These are phyloP conservation scores for Parnassius glacialis DNA, from an alignment of 2,888 invertebrate species.

Conservation along the genomic window DNA sequence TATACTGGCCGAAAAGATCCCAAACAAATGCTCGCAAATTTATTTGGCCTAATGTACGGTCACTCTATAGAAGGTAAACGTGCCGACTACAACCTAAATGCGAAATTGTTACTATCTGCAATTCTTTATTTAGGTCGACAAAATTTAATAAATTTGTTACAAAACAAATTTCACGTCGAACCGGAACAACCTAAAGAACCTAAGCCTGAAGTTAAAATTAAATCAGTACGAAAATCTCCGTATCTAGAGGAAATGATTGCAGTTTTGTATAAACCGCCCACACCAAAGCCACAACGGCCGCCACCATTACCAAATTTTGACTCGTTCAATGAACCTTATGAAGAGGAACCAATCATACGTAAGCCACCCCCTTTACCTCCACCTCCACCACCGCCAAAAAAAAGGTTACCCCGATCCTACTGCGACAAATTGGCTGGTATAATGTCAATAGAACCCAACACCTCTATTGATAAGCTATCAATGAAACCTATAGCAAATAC, in stretches of 20 bases:
- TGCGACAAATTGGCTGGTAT: conserved; percentile 63
- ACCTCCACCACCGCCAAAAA: conserved; percentile 64
- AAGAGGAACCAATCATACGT: conserved; percentile 50
- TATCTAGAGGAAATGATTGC: conserved; percentile 61
- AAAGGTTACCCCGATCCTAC: conserved; percentile 47
- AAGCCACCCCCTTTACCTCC: conserved; percentile 55
- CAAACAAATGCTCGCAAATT: conserved; percentile 62
- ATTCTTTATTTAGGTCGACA: conserved; percentile 64
- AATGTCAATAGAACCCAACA: conserved; percentile 41
- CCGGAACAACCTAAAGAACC: conserved; percentile 29
- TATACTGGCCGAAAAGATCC: conserved; percentile 54
- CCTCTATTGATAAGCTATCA: conserved; percentile 37
- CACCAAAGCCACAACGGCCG: conserved; percentile 41
- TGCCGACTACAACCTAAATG: conserved; percentile 53
- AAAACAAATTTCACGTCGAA: conserved; percentile 53
- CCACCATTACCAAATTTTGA: conserved; percentile 61
- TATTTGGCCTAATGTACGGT: conserved; percentile 54
- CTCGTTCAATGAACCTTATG: conserved; percentile 57
- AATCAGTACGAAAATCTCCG: conserved; percentile 49
- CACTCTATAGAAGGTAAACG: conserved; percentile 56
- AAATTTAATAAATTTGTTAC: conserved; percentile 49
- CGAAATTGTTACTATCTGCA: conserved; percentile 57
- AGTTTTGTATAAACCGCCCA: conserved; percentile 46
- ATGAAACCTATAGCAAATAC: conserved; percentile 39
- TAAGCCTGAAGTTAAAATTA: conserved; percentile 45